Base-by-base conservation (phyloP, 2,113 vertebrate species). In the Nannospalax galili region DNA sequence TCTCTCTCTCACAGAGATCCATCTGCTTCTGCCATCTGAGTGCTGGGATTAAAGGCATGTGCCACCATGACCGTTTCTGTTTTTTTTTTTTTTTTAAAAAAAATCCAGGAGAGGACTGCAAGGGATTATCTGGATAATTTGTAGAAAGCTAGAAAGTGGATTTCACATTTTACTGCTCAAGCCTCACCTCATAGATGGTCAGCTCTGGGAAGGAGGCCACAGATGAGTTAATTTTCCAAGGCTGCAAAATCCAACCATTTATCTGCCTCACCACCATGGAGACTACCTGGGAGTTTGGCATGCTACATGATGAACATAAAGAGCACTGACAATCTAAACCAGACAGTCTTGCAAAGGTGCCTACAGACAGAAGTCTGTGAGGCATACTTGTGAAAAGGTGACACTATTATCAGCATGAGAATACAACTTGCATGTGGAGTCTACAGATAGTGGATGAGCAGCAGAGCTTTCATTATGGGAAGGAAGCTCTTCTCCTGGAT, bases 61-160 rank as follows among this genome's bases (percentile, higher is more conserved):
- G 11, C 48, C 48, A 52, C 11, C 11, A 52, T 52, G 48, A n/a
- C n/a, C n/a, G n/a, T n/a, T 11, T 62, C 22, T 62, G 4, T 22
- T 62, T 62, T 62, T 17, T n/a, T n/a, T n/a, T n/a, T n/a, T n/a
- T n/a, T n/a, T n/a, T n/a, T n/a, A n/a, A n/a, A n/a, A n/a, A n/a
- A n/a, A 69, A 92, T 95, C 85, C 82, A 95, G 60, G 94, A 88
- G 85, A 86, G 80, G 84, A 84, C 72, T 93, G 90, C 48, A 75
- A 88, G 37, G 95, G 90, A 95, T 93, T 90, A 93, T 78, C 37
- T 78, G 89, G 81, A 94, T 95, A 87, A 90, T 93, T 92, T 89
- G 80, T n/a, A 80, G 77, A 93, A 92, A 96, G 75, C 72, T n/a
- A 80, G 77, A 93, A 92, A 96, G 75, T 14, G 1, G 93, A 84